Percentiles rank a stretch among this genome's conserved stretches.
Conservation (phyloP, 2,888 invertebrate species). For the Omphaloscelis lunosa region DNA sequence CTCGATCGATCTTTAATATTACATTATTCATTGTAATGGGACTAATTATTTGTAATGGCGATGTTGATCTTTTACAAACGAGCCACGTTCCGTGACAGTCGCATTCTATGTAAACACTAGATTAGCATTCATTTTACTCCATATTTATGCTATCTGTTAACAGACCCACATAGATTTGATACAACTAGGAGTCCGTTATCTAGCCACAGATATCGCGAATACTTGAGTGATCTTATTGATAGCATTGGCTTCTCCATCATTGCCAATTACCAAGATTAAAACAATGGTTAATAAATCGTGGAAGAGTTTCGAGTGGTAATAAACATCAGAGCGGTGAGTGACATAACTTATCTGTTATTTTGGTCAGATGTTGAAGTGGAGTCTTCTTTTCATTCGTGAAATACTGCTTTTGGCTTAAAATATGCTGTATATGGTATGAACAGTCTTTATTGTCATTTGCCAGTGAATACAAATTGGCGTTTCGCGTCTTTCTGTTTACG, state of each 20-base stretch:
- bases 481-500: slow-evolving; percentile 69
- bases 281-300: slow-evolving; percentile 78
- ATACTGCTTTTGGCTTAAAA: slow-evolving; percentile 75
- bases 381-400: slow-evolving; percentile 72
- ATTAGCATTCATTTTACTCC: slow-evolving; percentile 59
- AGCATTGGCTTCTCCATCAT: slow-evolving; percentile 53
- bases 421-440: slow-evolving; percentile 72
- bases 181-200: slow-evolving; percentile 42
- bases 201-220: slow-evolving; percentile 40
- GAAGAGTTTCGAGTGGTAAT: slow-evolving; percentile 68
- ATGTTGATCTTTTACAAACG: slow-evolving; percentile 58
- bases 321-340: slow-evolving; percentile 67
- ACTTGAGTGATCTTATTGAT: slow-evolving; percentile 48
- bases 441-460: slow-evolving; percentile 78
- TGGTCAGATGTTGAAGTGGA: slow-evolving; percentile 68
- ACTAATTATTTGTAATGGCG: slow-evolving; percentile 65
- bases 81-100: slow-evolving; percentile 58
- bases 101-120: slow-evolving; percentile 59
- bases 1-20: slow-evolving; percentile 72
- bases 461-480: slow-evolving; percentile 76
- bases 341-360: slow-evolving; percentile 73
- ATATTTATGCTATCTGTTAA: slow-evolving; percentile 44
- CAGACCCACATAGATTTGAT: slow-evolving; percentile 54
- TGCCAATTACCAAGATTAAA: slow-evolving; percentile 66
- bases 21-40: slow-evolving; percentile 74